Evolutionary conservation across 1,140 invertebrate genomes (phyloP), one percentile per base, ranked within the genome.

Genomic region (Vanessa atalanta): DNA sequence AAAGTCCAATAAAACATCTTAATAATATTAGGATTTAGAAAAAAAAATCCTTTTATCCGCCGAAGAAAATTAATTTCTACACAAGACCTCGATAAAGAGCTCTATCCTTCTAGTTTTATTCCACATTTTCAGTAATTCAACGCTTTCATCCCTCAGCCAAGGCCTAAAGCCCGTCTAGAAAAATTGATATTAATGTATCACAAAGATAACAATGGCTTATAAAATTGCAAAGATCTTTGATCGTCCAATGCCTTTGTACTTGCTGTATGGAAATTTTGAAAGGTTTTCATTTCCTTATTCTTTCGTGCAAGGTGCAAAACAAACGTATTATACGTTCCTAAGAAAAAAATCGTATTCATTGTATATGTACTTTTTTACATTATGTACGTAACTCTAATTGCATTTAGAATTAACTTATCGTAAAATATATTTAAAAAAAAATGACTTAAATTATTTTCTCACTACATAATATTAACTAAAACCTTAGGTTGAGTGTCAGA

Each of bases 101-200:
- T 60, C 57, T 37, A 15, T 61, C 31, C 57, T 31, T 12, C 26
- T 12, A 61, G 26, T 37, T 61, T 65, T 66, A 65, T 57, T 37
- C 51, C 57, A 63, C 63, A 60, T 72, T 72, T 61, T 66, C 53
- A 50, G 26, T 47, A 50, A 61, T 47, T 48, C 60, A 43, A 37
- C 37, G 63, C 71, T 66, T 72, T 72, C 65, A 53, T 66, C 55
- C 37, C 50, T 23, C 26, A 53, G 51, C 26, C 64, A 67, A 66
- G 43, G 65, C 47, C 64, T 65, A 50, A 66, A 60, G 51, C 71
- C 71, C 55, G 71, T 72, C 71, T 72, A 72, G 71, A 61, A 66
- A 72, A 72, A 72, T 66, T 72, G 71, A 72, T 72, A 72, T 72
- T 72, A 72, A 72, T 72, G 71, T 72, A 72, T 66, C 65, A 72